phyloP scores from a whole-genome alignment of 2,888 invertebrate genomes.

The Tenthredo amoena region DNA sequence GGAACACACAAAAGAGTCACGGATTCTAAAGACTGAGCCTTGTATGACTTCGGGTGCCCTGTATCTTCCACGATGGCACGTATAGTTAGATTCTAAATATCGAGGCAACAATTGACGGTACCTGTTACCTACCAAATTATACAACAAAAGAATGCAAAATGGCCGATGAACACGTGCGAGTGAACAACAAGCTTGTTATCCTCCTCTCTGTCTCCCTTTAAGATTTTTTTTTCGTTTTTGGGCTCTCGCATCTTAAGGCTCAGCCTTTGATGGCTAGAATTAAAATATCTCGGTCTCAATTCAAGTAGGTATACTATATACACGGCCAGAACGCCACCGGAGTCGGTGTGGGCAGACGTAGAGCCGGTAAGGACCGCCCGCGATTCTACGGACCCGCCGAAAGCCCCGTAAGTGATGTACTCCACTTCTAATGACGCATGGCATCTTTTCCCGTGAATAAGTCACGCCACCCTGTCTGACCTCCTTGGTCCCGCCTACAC shows the following conservation, averaged over 20 bases:
- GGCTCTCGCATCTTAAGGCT: neutral
- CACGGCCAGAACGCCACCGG: neutral
- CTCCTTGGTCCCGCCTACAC: slow-evolving; percentile 46
- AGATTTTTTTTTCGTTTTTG: neutral
- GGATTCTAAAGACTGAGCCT: neutral
- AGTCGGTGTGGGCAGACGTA: neutral
- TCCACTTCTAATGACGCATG: slow-evolving; percentile 53
- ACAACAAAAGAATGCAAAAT: neutral
- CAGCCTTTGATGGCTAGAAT: slow-evolving; percentile 20
- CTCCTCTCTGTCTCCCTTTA: neutral
- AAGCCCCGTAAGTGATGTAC: slow-evolving; percentile 52
- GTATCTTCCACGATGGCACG: neutral
- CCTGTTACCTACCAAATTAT: neutral
- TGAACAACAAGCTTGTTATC: neutral
- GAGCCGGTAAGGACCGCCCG: slow-evolving; percentile 27
- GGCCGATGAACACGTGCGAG: neutral
- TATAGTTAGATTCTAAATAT: slow-evolving; percentile 4
- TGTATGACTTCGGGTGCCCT: neutral
- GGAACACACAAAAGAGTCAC: slow-evolving; percentile 43
- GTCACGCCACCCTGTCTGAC: slow-evolving; percentile 48
- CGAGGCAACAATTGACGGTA: neutral
- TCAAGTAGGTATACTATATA: neutral
- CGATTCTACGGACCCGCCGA: slow-evolving; percentile 40
- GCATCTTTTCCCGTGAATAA: slow-evolving; percentile 52
- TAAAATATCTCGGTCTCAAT: slow-evolving; percentile 13